Base-by-base conservation (phyloP, 2,888 invertebrate species). In the Girardia tigrina region DNA sequence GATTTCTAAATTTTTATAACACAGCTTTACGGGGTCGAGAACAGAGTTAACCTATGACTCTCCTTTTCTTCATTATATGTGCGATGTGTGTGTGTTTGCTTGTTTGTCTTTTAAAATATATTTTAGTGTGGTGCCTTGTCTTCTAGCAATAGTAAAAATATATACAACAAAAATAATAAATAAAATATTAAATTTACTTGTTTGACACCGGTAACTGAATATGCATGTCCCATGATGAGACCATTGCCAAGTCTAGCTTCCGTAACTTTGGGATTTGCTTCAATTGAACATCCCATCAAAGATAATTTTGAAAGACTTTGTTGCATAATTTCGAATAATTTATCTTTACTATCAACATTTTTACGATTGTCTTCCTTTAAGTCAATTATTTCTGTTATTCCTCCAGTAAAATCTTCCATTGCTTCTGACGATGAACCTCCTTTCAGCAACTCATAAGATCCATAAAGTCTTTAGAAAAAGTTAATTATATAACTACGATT, bases 341-440 rank as follows among this genome's bases (percentile, higher is more conserved):
- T 72, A 23, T 76, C 73, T 20, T 36, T 26, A 0, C 78, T 76
- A 12, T 56, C 56, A n/a, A 2, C n/a, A 16, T 56, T 56, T 56
- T 56, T 56, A 4, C 81, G 81, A 0, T 78, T 75, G 79, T 80
- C 77, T 12, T n/a, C 56, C n/a, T 56, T 36, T 82, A 14, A 81
- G 81, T 36, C 83, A 78, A n/a, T 82, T 90, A 91, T 90, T 83
- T 93, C 93, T 0, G 91, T 90, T 0, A 93, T 91, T 1, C 93
- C 94, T 0, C 93, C 83, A 0, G 94, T 94, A 83, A 95, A 94
- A 86, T 95, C 94, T 84, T 94, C 94, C 90, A 95, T 91, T 0
- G 94, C 94, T 83, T 95, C 95, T 81, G 91, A 91, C 0, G 94
- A 93, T 0, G 92, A 91, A n/a, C 94, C 94, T 23, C 75, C 75